Evolutionary conservation across 2,797 vertebrate genomes (phyloP).

Genomic region (Coregonus suidteri): DNA sequence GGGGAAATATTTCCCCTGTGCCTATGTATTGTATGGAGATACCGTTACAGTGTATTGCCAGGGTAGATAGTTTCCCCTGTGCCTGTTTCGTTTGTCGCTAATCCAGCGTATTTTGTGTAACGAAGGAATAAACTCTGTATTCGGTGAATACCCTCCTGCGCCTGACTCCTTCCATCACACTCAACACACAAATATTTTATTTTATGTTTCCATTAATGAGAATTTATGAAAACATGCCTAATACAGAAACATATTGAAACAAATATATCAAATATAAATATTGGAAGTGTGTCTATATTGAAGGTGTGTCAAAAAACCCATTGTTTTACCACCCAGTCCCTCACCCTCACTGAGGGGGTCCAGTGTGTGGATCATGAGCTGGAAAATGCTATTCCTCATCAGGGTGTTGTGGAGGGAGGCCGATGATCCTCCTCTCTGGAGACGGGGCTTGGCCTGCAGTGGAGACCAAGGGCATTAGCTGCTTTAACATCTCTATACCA

Average conservation of each 20-base stretch:
- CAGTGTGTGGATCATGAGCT: slow-evolving; percentile 97
- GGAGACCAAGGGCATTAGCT: not conserved
- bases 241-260: not conserved
- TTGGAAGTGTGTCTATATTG: not conserved
- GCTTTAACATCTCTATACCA: not conserved
- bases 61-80: no score
- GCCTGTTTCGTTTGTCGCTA: no score
- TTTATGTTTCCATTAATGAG: not conserved
- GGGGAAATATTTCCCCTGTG: no score
- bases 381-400: slow-evolving; percentile 99
- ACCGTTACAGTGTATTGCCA: no score
- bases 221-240: not conserved
- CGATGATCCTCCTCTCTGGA: slow-evolving; percentile 93
- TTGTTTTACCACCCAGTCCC: not conserved
- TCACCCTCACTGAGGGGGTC: slow-evolving; percentile 89
- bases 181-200: not conserved
- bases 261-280: not conserved
- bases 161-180: no score
- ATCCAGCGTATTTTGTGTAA: no score
- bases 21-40: no score
- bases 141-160: no score
- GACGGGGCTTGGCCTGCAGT: slow-evolving; percentile 86
- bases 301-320: not conserved
- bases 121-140: no score
- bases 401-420: slow-evolving; percentile 95